Percentiles rank a stretch among this genome's conserved stretches.
phyloP scores from a whole-genome alignment of 1,140 invertebrate genomes.

The Drosophila pseudoobscura region DNA sequence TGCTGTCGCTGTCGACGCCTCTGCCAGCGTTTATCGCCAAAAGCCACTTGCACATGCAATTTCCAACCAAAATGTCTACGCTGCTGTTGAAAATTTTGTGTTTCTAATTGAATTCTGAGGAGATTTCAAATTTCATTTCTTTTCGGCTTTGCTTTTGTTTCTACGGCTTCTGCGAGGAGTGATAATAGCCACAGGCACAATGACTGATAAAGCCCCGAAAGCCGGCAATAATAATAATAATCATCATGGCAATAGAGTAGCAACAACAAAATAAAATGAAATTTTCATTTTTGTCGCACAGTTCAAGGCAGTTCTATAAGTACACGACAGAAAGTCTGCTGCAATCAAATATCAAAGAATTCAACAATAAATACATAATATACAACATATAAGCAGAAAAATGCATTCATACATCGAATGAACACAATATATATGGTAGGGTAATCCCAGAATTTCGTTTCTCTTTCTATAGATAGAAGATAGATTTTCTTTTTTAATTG shows the following conservation, averaged over 20 bases:
- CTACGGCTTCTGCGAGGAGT: constrained; percentile 11
- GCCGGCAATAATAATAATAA: constrained; percentile 41
- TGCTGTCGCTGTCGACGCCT: neutral
- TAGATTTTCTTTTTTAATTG: no score
- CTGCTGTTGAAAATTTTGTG: constrained; percentile 17
- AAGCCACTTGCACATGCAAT: constrained; percentile 40
- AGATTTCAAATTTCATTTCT: constrained; percentile 37
- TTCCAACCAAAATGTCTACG: constrained; percentile 16
- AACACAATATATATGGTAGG: neutral
- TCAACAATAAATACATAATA: neutral
- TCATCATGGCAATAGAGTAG: neutral
- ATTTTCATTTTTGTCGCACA: constrained; percentile 3
- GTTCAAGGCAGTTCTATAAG: constrained; percentile 25
- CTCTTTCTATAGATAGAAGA: no score
- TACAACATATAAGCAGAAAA: neutral
- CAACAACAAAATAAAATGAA: neutral
- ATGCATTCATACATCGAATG: neutral
- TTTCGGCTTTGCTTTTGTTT: constrained; percentile 2
- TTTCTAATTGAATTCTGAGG: constrained; percentile 53
- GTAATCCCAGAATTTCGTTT: no score
- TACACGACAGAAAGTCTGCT: constrained; percentile 44
- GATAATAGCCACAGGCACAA: constrained; percentile 52
- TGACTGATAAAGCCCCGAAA: constrained; percentile 49
- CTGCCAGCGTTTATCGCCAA: constrained; percentile 29
- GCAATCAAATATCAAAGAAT: neutral